These are phyloP conservation scores for Phyllostomus discolor DNA, from an alignment of 2,113 vertebrate genomes.

Conservation along the genomic window DNA sequence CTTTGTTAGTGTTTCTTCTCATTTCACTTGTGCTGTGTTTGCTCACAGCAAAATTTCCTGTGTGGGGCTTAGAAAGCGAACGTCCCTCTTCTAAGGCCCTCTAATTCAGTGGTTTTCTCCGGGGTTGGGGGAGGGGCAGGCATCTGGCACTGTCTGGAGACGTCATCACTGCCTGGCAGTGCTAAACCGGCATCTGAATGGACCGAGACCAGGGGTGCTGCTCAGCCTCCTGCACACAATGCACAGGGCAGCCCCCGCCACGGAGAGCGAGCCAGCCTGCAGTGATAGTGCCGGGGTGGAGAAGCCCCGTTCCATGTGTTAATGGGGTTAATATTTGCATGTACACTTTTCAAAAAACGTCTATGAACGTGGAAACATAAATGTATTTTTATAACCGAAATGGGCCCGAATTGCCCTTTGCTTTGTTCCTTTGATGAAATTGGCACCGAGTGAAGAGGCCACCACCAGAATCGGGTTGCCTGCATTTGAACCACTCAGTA, in stretches of 20 bases:
- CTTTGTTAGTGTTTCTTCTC: background rate
- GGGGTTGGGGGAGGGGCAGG: background rate
- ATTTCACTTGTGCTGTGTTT: accelerated
- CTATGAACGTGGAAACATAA: background rate
- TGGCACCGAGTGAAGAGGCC: background rate
- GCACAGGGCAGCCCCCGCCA: background rate
- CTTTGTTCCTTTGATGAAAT: background rate
- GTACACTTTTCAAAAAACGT: background rate
- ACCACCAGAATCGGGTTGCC: no score
- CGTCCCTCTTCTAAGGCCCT: background rate
- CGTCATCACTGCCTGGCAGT: background rate
- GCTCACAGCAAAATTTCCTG: background rate
- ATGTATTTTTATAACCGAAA: background rate
- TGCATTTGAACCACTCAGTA: background rate
- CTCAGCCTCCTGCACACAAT: accelerated
- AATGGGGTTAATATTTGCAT: background rate
- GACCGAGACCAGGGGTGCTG: background rate
- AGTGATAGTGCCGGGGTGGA: accelerated
- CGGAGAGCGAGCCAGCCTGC: background rate
- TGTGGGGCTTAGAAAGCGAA: accelerated
- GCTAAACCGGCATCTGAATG: background rate
- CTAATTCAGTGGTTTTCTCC: background rate
- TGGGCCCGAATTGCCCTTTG: background rate
- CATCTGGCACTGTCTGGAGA: background rate
- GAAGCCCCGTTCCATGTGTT: background rate